Evolutionary conservation across 1,140 invertebrate genomes (phyloP).

Genomic region (Heliconius congener): DNA sequence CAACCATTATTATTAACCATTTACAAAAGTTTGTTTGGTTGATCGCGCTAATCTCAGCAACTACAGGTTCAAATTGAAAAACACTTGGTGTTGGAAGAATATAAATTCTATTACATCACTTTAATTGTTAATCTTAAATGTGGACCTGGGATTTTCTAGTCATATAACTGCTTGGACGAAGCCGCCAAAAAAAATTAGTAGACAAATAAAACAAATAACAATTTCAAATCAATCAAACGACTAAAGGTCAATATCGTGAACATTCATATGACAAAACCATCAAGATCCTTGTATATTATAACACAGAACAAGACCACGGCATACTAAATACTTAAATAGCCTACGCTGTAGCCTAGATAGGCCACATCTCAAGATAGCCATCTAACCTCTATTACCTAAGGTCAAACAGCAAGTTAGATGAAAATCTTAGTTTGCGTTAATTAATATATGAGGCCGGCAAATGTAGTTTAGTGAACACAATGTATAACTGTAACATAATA

Average conservation of each 20-base stretch:
- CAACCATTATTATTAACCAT: too few species aligned
- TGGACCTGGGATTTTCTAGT: too few species aligned
- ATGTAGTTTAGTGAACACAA: neutral
- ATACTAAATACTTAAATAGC: neutral
- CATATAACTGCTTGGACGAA: too few species aligned
- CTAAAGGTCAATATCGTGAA: neutral
- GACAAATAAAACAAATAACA: neutral
- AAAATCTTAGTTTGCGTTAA: neutral
- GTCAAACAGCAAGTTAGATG: constrained; percentile 1
- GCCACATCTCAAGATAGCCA: constrained; percentile 10
- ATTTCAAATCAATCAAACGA: neutral
- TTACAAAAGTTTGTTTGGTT: too few species aligned
- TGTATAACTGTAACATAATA: neutral
- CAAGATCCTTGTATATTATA: neutral
- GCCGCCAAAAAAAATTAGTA: too few species aligned
- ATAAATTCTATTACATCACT: too few species aligned
- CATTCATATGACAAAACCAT: constrained; percentile 5
- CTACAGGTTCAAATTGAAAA: too few species aligned
- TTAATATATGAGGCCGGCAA: constrained; percentile 5
- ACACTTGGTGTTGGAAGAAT: too few species aligned
- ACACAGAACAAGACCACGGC: neutral
- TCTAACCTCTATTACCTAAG: constrained; percentile 12
- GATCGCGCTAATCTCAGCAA: too few species aligned
- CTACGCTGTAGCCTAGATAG: constrained; percentile 8
- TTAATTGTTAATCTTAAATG: too few species aligned